A percentile compares a stretch with the other conserved stretches of the same genome.
Evolutionary conservation across 1,140 invertebrate genomes (phyloP).

Genomic region (Drosophila trapezifrons): DNA sequence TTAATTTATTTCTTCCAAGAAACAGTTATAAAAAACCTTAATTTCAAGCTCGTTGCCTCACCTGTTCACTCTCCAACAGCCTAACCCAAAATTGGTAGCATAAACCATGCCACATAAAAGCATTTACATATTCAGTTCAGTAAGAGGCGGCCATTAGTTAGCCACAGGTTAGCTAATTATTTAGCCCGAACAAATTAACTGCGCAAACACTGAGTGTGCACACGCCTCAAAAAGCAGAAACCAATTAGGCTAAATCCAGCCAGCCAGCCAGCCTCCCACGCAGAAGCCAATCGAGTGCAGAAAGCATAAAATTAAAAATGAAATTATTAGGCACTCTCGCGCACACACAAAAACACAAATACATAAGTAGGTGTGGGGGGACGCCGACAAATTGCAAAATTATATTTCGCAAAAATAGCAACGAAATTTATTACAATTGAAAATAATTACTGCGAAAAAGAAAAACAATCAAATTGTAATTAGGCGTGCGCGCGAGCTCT

Average conservation of each 20-base stretch:
- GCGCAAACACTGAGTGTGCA: slow-evolving; percentile 19
- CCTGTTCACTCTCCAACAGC: neutral
- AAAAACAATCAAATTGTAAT: slow-evolving; percentile 80
- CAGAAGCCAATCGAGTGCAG: slow-evolving; percentile 20
- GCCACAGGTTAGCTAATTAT: slow-evolving; percentile 44
- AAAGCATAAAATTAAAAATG: slow-evolving; percentile 58
- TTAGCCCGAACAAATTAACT: slow-evolving; percentile 45
- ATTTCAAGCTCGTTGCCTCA: neutral
- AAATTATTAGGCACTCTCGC: slow-evolving; percentile 54
- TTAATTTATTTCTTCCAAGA: neutral
- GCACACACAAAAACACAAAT: slow-evolving; percentile 3
- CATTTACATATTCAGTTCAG: slow-evolving; percentile 15
- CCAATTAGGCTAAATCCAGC: slow-evolving; percentile 36
- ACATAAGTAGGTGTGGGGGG: neutral
- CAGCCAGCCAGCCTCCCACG: slow-evolving; percentile 20
- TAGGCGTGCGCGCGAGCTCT: slow-evolving; percentile 34
- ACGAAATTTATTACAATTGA: slow-evolving; percentile 77
- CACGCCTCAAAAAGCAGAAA: slow-evolving; percentile 41
- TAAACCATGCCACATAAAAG: slow-evolving; percentile 12
- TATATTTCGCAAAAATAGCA: slow-evolving; percentile 66
- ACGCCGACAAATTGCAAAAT: slow-evolving; percentile 64
- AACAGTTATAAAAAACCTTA: neutral
- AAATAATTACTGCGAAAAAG: slow-evolving; percentile 75
- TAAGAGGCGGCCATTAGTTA: slow-evolving; percentile 21
- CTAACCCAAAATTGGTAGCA: slow-evolving; percentile 4